Base-by-base conservation (phyloP, 2,113 vertebrate genomes). In the Rhinolophus ferrumequinum region DNA sequence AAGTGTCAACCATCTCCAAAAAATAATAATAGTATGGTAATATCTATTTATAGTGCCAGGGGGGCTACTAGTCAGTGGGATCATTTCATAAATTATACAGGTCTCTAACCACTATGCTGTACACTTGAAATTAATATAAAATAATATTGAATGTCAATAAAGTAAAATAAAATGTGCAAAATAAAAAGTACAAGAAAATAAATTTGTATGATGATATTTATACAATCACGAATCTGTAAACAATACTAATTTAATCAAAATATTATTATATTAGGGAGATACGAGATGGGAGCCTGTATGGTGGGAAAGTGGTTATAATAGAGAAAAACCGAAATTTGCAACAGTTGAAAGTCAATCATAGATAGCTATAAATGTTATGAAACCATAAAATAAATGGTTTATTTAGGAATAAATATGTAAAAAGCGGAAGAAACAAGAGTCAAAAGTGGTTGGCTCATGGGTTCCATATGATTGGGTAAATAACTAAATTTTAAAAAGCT, bases 401-500 rank as follows among this genome's bases (percentile, higher is more conserved):
- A 70, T 26, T 60, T 66, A 85, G 19, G 10, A 83, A 87, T 41
- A 86, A 72, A 85, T 66, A 85, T 9, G 70, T 30, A 67, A 54
- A 93, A 84, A 18, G 0, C 41, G 81, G 73, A 93, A 88, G 47
- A 90, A 88, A 72, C 15, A 26, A 50, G 54, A 56, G 5, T 67
- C 14, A 3, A 76, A 92, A 90, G 11, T 44, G 38, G 50, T 38
- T 85, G 47, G 18, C 28, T 92, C 3, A 50, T 21, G 30, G 38
- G 33, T 54, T 86, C 56, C 12, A 93, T 16, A 79, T 5, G 8
- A 14, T 16, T 52, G 33, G 18, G 18, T 83, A 66, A 91, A 41
- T 18, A 93, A 86, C 88, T 85, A 38, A 80, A 19, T 72, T 93
- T 96, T 87, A 24, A 89, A 70, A 86, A 77, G 76, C 54, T 85